Evolutionary conservation across 2,113 vertebrate species (phyloP), one percentile per base, ranked within the genome.

Genomic region (Lophura nycthemera): DNA sequence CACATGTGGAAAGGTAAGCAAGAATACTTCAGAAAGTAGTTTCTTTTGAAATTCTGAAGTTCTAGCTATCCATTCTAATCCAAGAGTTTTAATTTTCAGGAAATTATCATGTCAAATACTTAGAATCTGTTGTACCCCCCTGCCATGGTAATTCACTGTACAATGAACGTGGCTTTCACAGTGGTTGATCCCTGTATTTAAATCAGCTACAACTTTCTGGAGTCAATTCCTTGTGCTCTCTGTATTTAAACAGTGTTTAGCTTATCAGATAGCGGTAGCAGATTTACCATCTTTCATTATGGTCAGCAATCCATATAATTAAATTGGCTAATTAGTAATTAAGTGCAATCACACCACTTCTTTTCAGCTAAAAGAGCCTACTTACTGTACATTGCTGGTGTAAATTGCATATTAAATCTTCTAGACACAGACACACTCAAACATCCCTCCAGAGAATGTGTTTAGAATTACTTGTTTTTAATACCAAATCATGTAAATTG

Each of bases 271-370:
- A 91, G 86, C 36, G 91, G 91, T 82, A 85, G 80, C 90, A 96
- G 89, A 92, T 93, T 97, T 96, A 77, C 89, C 66, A 66, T 92
- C 86, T 94, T 97, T 96, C 83, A 95, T 94, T 96, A 80, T 96
- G 96, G 96, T 96, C 97, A 97, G 90, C 91, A 92, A 94, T 97
- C 95, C 93, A 97, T 96, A 96, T 92, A 95, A 93, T 95, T 95
- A 97, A 97, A 96, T 86, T 79, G 93, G 95, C 83, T 97, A 97
- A 96, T 93, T 95, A 88, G 92, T 88, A 95, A 95, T 96, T 97
- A 96, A 90, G 78, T 96, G 96, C 97, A 96, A 97, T 85, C 84
- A 93, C 93, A 97, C 96, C 92, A 95, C 77, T 90, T 93, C 83
- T 96, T 96, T 96, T 96, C 95, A 95, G 47, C 95, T 96, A 73